Percentiles rank a stretch among this genome's conserved stretches.
Evolutionary conservation across 2,888 invertebrate species (phyloP).

Genomic region (Oscheius sp.): DNA sequence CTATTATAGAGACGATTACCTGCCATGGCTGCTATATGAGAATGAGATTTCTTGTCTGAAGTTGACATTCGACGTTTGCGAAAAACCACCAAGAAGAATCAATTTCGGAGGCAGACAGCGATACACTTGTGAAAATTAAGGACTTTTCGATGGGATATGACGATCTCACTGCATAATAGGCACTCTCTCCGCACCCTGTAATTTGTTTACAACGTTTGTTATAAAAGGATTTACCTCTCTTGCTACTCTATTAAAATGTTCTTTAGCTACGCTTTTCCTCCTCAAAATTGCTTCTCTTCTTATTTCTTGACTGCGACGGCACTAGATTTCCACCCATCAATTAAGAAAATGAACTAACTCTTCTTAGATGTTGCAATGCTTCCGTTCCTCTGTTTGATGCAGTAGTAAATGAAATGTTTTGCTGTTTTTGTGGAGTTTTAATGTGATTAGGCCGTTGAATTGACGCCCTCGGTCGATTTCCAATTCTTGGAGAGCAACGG

Average conservation of each 20-base stretch:
- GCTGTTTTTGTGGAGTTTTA: neutral
- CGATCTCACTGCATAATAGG: slow-evolving; percentile 30
- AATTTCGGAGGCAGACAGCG: slow-evolving; percentile 57
- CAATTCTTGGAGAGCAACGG: neutral
- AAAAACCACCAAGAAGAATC: slow-evolving; percentile 60
- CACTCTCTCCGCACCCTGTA: slow-evolving; percentile 27
- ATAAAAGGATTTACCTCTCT: slow-evolving; percentile 1
- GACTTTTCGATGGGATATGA: neutral
- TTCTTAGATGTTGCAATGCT: neutral
- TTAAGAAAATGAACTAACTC: neutral
- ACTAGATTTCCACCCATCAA: neutral
- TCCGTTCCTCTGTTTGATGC: neutral
- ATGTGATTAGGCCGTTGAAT: neutral
- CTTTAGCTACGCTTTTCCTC: neutral
- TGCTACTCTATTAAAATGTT: slow-evolving; percentile 1
- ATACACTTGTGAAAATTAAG: slow-evolving; percentile 60
- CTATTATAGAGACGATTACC: slow-evolving; percentile 67
- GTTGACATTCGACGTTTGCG: slow-evolving; percentile 70
- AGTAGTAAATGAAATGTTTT: neutral
- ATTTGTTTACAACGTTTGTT: neutral
- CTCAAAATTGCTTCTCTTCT: neutral
- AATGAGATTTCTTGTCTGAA: slow-evolving; percentile 69
- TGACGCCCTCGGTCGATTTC: neutral
- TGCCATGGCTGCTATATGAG: slow-evolving; percentile 69
- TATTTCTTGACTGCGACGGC: slow-evolving; percentile 6